These are phyloP conservation scores for Archivesica marissinica DNA, from an alignment of 1,140 invertebrate species.

Conservation along the genomic window DNA sequence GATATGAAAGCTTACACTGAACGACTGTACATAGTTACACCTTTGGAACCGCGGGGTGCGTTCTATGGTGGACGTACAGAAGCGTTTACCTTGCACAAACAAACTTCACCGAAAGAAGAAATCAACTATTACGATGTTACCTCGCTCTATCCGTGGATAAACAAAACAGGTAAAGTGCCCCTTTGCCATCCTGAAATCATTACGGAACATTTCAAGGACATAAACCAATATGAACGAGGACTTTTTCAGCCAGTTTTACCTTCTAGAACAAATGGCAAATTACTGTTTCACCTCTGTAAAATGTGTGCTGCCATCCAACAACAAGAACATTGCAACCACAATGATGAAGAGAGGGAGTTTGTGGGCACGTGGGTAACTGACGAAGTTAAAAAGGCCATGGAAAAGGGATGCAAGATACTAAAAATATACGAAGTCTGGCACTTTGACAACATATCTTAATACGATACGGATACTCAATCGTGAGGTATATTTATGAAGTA, in stretches of 20 bases:
- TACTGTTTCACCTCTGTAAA: conserved; percentile 52
- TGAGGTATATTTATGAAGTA: conserved; percentile 62
- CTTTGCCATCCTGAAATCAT: conserved; percentile 37
- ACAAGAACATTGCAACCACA: conserved; percentile 42
- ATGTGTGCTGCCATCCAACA: conserved; percentile 33
- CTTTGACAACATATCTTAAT: conserved; percentile 22
- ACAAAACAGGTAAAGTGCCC: conserved; percentile 42
- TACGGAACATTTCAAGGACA: conserved; percentile 27
- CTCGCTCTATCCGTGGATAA: conserved; percentile 58
- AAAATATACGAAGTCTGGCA: conserved; percentile 51
- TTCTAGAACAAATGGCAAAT: conserved; percentile 18
- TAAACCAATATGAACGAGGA: conserved; percentile 25
- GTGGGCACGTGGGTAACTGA: conserved; percentile 26
- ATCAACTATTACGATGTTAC: conserved; percentile 81
- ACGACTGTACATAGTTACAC: conserved; percentile 30
- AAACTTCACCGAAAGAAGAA: conserved; percentile 73
- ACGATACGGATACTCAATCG: conserved; percentile 11
- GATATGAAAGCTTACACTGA: conserved; percentile 11
- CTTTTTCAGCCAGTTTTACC: conserved; percentile 51
- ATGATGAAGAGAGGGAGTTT: conserved; percentile 15
- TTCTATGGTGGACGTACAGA: conserved; percentile 82
- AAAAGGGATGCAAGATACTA: conserved; percentile 4
- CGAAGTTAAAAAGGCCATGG: no score
- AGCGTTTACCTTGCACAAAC: conserved; percentile 71
- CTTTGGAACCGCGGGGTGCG: conserved; percentile 70